A percentile compares a stretch with the other conserved stretches of the same genome.
These are phyloP conservation scores for Lasioglossum pauxillum DNA, from an alignment of 2,888 invertebrate species.

Conservation along the genomic window DNA sequence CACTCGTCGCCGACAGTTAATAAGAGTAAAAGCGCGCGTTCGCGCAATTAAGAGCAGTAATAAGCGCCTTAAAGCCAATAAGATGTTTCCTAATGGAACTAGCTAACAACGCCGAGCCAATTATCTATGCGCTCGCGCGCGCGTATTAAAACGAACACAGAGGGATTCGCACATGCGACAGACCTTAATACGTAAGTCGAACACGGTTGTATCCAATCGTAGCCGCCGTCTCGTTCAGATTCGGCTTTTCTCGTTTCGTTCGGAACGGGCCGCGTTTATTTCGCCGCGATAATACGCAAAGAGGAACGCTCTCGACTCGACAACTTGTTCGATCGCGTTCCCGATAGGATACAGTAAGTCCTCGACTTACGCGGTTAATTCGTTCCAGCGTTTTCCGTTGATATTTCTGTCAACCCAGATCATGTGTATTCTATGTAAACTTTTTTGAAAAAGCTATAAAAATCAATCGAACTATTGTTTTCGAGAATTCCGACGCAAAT, in stretches of 20 bases:
- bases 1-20: conserved; percentile 77
- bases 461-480: no score
- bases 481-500: no score
- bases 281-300: conserved; percentile 8
- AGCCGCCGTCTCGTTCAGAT: conserved; percentile 36
- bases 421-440: no score
- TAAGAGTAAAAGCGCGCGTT: conserved; percentile 80
- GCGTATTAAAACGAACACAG: conserved; percentile 67
- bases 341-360: background rate
- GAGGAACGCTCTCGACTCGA: background rate
- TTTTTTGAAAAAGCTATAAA: no score
- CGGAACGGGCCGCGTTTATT: background rate
- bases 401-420: no score
- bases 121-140: conserved; percentile 74
- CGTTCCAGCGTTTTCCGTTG: no score
- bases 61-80: conserved; percentile 83
- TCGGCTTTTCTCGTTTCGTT: background rate
- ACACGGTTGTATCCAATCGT: conserved; percentile 46
- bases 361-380: no score
- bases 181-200: conserved; percentile 43
- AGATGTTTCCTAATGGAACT: conserved; percentile 83
- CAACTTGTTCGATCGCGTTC: background rate
- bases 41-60: conserved; percentile 80
- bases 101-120: conserved; percentile 81
- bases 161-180: conserved; percentile 50